Percentiles rank a stretch among this genome's conserved stretches.
These are phyloP conservation scores for Peromyscus maniculatus DNA, from an alignment of 2,113 vertebrate genomes.

Conservation along the genomic window DNA sequence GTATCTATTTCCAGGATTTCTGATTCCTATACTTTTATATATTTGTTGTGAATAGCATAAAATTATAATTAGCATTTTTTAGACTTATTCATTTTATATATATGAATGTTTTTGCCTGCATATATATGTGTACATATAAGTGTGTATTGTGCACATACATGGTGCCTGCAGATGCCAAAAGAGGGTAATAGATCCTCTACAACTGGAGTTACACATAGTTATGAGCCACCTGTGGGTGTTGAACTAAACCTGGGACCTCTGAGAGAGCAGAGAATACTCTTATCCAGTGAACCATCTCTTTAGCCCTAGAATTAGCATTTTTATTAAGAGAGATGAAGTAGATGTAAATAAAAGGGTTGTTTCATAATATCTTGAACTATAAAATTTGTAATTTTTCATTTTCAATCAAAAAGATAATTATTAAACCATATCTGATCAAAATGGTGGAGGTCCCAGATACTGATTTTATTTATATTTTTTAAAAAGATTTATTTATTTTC, in stretches of 20 bases:
- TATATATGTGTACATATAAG: not conserved
- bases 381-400: slow-evolving; percentile 53
- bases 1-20: not conserved
- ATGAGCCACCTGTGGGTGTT: not conserved
- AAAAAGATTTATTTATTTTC: not conserved
- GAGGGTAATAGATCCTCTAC: not conserved
- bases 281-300: not conserved
- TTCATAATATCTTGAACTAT: not conserved
- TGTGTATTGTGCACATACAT: not conserved
- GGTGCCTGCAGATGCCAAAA: not conserved
- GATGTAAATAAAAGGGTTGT: not conserved
- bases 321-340: not conserved
- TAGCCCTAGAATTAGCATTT: not conserved
- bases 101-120: not conserved
- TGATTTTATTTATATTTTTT: not conserved
- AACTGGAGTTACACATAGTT: not conserved
- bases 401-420: slow-evolving; percentile 17
- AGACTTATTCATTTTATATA: not conserved
- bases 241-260: not conserved
- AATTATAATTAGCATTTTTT: slow-evolving; percentile 29
- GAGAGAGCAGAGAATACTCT: not conserved
- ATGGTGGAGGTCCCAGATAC: not conserved
- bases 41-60: slow-evolving; percentile 28
- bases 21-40: not conserved
- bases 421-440: slow-evolving; percentile 15